Percentiles rank a stretch among this genome's conserved stretches.
Conservation (phyloP, 2,888 invertebrate genomes). For the Erebia ligea region DNA sequence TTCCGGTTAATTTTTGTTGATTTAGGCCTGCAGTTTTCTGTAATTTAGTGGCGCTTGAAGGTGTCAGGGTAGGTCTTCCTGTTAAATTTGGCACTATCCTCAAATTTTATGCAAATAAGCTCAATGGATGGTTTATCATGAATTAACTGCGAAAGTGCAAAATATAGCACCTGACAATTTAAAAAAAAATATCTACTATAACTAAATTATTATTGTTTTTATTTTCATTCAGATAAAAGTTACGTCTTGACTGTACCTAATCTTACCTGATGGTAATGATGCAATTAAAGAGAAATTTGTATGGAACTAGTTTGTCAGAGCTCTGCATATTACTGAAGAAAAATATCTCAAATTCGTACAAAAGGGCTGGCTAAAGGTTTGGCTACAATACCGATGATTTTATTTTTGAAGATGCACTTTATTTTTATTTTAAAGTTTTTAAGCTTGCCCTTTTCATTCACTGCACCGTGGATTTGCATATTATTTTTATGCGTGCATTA, state of each 20-base stretch:
- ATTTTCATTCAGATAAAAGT: no score
- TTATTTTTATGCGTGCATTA: slow-evolving; percentile 17
- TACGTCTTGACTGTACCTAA: no score
- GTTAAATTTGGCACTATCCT: slow-evolving; percentile 18
- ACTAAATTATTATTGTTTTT: no score
- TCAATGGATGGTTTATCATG: background rate
- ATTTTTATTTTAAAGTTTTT: background rate
- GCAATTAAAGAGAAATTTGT: no score
- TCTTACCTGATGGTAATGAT: no score
- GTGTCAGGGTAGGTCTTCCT: slow-evolving; percentile 22
- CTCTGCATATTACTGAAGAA: no score
- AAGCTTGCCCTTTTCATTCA: background rate
- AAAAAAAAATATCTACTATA: no score
- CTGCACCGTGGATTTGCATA: slow-evolving; percentile 17
- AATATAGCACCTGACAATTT: background rate
- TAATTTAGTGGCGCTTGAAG: slow-evolving; percentile 64
- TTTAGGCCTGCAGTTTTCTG: slow-evolving; percentile 65
- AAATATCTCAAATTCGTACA: no score
- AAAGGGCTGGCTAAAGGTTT: no score
- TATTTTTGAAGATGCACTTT: slow-evolving; percentile 1
- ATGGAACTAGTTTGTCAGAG: no score
- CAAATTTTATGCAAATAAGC: slow-evolving; percentile 9
- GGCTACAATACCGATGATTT: background rate
- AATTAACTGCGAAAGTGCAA: no score
- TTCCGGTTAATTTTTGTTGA: slow-evolving; percentile 79